These are phyloP conservation scores for Gortyna flavago DNA, from an alignment of 2,888 invertebrate species.

Conservation along the genomic window DNA sequence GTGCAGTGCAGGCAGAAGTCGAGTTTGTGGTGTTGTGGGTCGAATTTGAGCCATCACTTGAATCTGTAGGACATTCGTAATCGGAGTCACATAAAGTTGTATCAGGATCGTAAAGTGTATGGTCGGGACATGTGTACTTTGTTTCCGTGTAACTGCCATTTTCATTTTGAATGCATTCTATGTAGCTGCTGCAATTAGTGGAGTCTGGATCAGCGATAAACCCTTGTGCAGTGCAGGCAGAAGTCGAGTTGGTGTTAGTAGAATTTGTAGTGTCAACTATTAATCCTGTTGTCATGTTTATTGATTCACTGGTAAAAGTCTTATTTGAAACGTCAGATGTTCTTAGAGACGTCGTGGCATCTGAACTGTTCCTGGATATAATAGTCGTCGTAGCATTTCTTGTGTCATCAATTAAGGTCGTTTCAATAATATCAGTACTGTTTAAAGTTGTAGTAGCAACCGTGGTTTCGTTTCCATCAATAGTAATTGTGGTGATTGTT, in stretches of 20 bases:
- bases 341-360: constrained; percentile 31
- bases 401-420: constrained; percentile 50
- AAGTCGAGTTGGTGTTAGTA: neutral
- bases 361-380: constrained; percentile 39
- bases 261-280: constrained; percentile 13
- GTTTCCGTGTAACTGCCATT: constrained; percentile 34
- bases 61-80: constrained; percentile 34
- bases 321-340: constrained; percentile 39
- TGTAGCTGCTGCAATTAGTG: constrained; percentile 38
- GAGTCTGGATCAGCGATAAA: constrained; percentile 3
- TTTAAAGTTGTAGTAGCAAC: constrained; percentile 43
- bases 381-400: constrained; percentile 17
- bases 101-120: constrained; percentile 46
- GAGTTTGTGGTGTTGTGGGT: neutral
- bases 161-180: constrained; percentile 42
- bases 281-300: constrained; percentile 41
- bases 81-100: constrained; percentile 56
- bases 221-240: no score
- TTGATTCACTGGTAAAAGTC: constrained; percentile 39
- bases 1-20: no score
- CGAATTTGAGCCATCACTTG: constrained; percentile 1
- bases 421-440: constrained; percentile 60
- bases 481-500: constrained; percentile 48
- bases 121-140: constrained; percentile 39
- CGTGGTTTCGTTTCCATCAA: constrained; percentile 51